A percentile compares a stretch with the other conserved stretches of the same genome.
Evolutionary conservation across 2,113 vertebrate genomes (phyloP).

Genomic region (Clarias magur): DNA sequence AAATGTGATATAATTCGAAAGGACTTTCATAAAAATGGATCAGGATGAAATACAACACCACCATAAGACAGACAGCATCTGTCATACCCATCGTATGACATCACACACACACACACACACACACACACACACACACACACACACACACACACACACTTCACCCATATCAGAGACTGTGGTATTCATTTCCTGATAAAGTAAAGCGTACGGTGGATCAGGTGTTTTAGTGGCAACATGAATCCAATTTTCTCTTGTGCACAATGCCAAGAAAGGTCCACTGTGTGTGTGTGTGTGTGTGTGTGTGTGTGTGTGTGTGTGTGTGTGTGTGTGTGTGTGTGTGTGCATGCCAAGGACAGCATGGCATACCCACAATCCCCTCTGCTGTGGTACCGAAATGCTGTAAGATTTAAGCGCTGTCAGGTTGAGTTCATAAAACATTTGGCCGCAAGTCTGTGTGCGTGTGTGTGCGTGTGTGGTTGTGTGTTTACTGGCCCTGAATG

Average conservation of each 20-base stretch:
- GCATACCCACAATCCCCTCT: conserved; percentile 21
- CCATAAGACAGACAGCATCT: background rate
- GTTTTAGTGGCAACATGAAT: background rate
- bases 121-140: too few species aligned
- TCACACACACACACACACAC: background rate
- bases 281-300: background rate
- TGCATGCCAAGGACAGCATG: background rate
- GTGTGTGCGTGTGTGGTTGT: background rate
- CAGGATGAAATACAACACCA: background rate
- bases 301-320: conserved; percentile 30
- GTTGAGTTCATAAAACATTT: conserved; percentile 6
- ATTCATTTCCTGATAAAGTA: background rate
- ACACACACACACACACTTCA: background rate
- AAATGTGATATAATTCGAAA: background rate
- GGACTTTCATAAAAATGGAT: background rate
- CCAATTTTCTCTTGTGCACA: background rate
- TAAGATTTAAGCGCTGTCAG: background rate
- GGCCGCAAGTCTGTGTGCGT: background rate
- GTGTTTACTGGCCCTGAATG: background rate
- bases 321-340: background rate
- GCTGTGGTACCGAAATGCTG: background rate
- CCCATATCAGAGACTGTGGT: background rate
- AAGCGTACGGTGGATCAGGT: background rate
- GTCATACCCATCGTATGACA: background rate
- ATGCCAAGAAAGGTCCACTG: background rate